Evolutionary conservation across 2,888 invertebrate genomes (phyloP).

Genomic region (Iphiclides podalirius): DNA sequence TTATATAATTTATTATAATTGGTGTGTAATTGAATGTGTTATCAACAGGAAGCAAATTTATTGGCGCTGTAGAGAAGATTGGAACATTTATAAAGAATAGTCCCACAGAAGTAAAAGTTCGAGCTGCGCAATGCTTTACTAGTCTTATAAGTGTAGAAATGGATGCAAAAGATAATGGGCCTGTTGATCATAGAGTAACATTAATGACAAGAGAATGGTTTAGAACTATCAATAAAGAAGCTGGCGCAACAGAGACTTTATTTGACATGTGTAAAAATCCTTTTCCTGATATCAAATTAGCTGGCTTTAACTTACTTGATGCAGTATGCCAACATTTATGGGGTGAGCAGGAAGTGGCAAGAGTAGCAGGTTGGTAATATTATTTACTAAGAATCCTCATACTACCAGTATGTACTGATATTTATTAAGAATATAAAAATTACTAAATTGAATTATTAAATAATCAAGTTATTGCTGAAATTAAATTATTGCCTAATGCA

Average conservation of each 20-base stretch:
- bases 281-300: conserved; percentile 87
- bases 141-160: conserved; percentile 77
- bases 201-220: conserved; percentile 77
- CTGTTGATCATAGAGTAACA: conserved; percentile 66
- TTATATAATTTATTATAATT: too few species aligned
- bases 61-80: conserved; percentile 80
- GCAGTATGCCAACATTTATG: conserved; percentile 86
- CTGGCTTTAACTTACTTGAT: conserved; percentile 83
- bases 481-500: too few species aligned
- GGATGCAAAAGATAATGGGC: conserved; percentile 51
- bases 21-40: too few species aligned
- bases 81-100: conserved; percentile 80
- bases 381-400: too few species aligned
- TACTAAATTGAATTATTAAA: too few species aligned
- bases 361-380: conserved; percentile 81
- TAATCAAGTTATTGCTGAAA: too few species aligned
- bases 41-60: conserved; percentile 58
- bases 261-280: conserved; percentile 86
- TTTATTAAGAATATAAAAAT: too few species aligned
- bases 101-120: conserved; percentile 83
- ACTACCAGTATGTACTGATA: too few species aligned
- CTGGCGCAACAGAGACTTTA: conserved; percentile 81
- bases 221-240: conserved; percentile 53
- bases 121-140: conserved; percentile 83
- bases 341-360: conserved; percentile 88